Percentiles rank a stretch among this genome's conserved stretches.
Evolutionary conservation across 2,113 vertebrate species (phyloP).

Genomic region (Corythornis madagascariensis): DNA sequence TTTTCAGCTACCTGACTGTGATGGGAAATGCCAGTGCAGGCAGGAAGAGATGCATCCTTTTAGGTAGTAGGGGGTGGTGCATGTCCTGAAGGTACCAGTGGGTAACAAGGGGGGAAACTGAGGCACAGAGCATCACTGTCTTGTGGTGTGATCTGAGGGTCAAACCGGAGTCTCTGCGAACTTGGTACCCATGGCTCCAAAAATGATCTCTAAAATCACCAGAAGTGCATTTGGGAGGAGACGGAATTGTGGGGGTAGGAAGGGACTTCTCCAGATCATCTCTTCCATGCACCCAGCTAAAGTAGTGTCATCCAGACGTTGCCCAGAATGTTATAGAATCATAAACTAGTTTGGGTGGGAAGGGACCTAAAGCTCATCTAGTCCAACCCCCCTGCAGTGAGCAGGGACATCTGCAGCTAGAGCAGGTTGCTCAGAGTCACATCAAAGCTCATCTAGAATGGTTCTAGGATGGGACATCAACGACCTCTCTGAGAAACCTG

Average conservation of each 20-base stretch:
- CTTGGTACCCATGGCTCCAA: fast-evolving
- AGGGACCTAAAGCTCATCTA: neutral
- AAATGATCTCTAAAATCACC: neutral
- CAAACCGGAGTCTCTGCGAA: fast-evolving
- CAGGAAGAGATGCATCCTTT: neutral
- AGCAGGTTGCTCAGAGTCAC: neutral
- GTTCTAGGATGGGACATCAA: neutral
- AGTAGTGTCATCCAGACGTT: neutral
- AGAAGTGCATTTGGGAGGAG: neutral
- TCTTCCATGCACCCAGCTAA: neutral
- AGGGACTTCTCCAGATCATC: neutral
- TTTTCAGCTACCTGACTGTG: neutral
- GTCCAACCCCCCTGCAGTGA: too few relatives aligned
- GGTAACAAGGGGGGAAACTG: neutral
- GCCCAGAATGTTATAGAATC: neutral
- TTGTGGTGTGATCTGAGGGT: neutral
- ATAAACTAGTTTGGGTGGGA: neutral
- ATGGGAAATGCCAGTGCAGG: fast-evolving
- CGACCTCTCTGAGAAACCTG: neutral
- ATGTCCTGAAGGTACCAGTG: neutral
- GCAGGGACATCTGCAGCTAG: neutral
- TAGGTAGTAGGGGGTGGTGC: fast-evolving
- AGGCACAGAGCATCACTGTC: fast-evolving
- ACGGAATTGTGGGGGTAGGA: neutral
- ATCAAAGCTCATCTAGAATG: neutral